phyloP scores from a whole-genome alignment of 37 sponge, comb jelly and placozoan genomes.

The Halichondria panicea region DNA sequence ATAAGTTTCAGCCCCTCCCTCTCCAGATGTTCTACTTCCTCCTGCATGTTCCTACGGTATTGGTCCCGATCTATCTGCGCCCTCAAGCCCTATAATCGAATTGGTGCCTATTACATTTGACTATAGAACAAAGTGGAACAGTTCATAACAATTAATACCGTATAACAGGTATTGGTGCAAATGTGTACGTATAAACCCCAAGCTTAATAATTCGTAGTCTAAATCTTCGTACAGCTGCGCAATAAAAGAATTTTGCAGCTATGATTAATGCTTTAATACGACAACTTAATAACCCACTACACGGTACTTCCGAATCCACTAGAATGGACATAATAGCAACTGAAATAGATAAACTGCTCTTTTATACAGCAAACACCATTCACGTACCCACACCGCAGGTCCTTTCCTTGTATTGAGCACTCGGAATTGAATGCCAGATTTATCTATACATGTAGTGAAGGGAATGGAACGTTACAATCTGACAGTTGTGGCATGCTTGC shows the following conservation, averaged over 20 bases:
- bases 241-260: too few relatives aligned
- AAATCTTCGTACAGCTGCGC: too few relatives aligned
- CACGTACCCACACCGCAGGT: slow-evolving; percentile 87
- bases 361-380: too few relatives aligned
- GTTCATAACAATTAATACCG: neutral
- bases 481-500: too few relatives aligned
- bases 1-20: slow-evolving; percentile 28
- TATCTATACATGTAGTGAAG: slow-evolving; percentile 48
- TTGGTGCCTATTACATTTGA: neutral
- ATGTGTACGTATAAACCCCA: neutral
- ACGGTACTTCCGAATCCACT: too few relatives aligned
- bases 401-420: slow-evolving; percentile 78
- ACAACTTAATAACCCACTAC: too few relatives aligned
- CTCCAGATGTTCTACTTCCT: slow-evolving; percentile 10
- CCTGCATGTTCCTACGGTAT: slow-evolving; percentile 70
- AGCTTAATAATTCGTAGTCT: too few relatives aligned
- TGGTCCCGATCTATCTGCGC: slow-evolving; percentile 88
- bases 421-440: slow-evolving; percentile 77
- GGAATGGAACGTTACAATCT: too few relatives aligned
- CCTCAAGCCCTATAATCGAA: slow-evolving; percentile 55
- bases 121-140: neutral
- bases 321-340: too few relatives aligned
- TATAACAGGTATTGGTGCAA: neutral
- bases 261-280: too few relatives aligned
- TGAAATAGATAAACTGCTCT: too few relatives aligned